These are phyloP conservation scores for Drosophila obscura DNA, from an alignment of 1,140 invertebrate species.

Conservation along the genomic window DNA sequence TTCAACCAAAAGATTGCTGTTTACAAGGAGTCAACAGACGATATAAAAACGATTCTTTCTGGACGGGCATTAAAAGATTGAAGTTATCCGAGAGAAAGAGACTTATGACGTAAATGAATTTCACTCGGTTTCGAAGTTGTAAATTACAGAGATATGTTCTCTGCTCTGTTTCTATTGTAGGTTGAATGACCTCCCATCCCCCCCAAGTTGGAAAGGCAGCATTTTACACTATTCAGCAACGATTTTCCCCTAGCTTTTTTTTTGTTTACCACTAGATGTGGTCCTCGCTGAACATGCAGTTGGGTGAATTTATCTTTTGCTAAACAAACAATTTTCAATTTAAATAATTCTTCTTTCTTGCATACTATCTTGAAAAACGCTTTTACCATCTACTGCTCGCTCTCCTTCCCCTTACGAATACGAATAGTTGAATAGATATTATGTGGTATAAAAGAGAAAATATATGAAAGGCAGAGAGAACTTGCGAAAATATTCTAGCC, in stretches of 20 bases:
- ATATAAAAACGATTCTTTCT: constrained; percentile 34
- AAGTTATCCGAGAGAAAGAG: constrained; percentile 29
- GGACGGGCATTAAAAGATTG: constrained; percentile 43
- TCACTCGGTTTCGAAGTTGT: constrained; percentile 21
- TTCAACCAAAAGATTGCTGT: constrained; percentile 42
- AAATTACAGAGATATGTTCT: constrained; percentile 32
- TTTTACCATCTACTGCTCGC: constrained; percentile 13
- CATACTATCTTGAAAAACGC: constrained; percentile 50
- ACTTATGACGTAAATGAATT: constrained; percentile 43
- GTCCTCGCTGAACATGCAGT: constrained; percentile 26
- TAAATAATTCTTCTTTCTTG: constrained; percentile 66
- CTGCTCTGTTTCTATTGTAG: not conserved
- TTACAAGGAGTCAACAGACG: constrained; percentile 54
- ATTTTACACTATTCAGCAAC: constrained; percentile 10
- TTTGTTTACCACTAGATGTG: constrained; percentile 22
- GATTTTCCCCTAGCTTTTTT: not conserved
- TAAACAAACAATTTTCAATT: constrained; percentile 75
- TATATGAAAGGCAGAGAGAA: constrained; percentile 26
- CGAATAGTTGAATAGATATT: constrained; percentile 66
- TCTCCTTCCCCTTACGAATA: constrained; percentile 5
- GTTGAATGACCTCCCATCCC: constrained; percentile 13
- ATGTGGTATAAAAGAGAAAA: constrained; percentile 21
- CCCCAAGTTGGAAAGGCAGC: constrained; percentile 4
- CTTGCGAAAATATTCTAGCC: constrained; percentile 60
- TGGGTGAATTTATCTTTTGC: constrained; percentile 57